Evolutionary conservation across 2,888 invertebrate genomes (phyloP).

Genomic region (Galerucella pusilla): DNA sequence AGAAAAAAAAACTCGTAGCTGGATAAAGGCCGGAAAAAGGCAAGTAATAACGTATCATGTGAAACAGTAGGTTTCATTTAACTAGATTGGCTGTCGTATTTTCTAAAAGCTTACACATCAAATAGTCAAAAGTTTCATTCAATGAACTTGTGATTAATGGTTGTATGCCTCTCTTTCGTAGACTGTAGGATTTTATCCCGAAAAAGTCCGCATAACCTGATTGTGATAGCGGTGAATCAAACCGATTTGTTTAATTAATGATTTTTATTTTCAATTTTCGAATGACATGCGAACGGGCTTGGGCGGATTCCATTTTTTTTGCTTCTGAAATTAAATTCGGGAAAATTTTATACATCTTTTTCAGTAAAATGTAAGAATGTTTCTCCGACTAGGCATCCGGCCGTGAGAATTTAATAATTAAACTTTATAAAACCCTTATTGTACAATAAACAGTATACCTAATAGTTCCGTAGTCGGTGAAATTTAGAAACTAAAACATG

Average conservation of each 20-base stretch:
- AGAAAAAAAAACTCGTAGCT: background rate
- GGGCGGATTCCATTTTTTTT: background rate
- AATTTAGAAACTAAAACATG: too few species aligned
- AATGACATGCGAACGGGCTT: background rate
- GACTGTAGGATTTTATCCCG: background rate
- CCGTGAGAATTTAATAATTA: too few species aligned
- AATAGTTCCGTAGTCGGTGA: too few species aligned
- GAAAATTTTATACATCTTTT: too few species aligned
- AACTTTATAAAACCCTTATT: too few species aligned
- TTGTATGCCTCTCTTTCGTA: conserved; percentile 6
- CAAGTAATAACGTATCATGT: background rate
- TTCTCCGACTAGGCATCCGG: too few species aligned
- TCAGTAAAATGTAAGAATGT: too few species aligned
- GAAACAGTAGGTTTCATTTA: conserved; percentile 14
- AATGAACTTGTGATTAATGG: conserved; percentile 22
- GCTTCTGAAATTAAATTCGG: too few species aligned
- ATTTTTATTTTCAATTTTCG: conserved; percentile 11
- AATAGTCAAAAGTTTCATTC: conserved; percentile 17
- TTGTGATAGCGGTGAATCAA: conserved; percentile 18
- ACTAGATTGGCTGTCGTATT: conserved; percentile 16
- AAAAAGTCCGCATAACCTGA: conserved; percentile 16
- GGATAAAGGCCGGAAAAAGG: background rate
- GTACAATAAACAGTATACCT: too few species aligned
- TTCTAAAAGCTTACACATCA: conserved; percentile 23
- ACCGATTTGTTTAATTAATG: conserved; percentile 14